phyloP scores from a whole-genome alignment of 2,888 invertebrate genomes.

The Copidosoma aretas region DNA sequence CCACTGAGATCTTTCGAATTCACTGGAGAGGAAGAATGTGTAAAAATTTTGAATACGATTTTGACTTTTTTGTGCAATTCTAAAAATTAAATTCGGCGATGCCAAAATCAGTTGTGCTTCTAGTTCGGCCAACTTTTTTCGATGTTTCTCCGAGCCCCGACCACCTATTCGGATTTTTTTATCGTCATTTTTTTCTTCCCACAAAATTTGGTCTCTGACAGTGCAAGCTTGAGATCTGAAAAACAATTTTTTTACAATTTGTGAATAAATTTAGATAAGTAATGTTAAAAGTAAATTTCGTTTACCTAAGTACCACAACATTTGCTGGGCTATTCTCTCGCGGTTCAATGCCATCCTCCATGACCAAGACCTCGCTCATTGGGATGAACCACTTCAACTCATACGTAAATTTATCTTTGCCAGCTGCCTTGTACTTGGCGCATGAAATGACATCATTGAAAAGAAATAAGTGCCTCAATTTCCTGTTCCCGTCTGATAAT shows the following conservation, averaged over 20 bases:
- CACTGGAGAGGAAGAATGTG: conserved; percentile 90
- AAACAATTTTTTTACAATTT: conserved; percentile 8
- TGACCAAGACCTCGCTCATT: conserved; percentile 79
- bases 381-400: conserved; percentile 95
- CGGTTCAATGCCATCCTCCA: conserved; percentile 74
- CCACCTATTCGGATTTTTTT: conserved; percentile 70
- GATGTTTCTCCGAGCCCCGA: conserved; percentile 79
- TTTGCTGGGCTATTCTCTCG: conserved; percentile 81
- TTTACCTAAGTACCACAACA: conserved; percentile 76
- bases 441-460: conserved; percentile 96
- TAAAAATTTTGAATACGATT: conserved; percentile 70
- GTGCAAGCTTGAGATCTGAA: conserved; percentile 81
- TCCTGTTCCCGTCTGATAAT: conserved; percentile 84
- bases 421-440: conserved; percentile 90
- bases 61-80: conserved; percentile 76
- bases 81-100: conserved; percentile 86
- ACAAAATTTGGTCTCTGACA: conserved; percentile 82
- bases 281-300: neutral
- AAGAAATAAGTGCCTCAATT: conserved; percentile 89
- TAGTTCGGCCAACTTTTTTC: conserved; percentile 88
- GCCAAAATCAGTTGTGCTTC: conserved; percentile 90
- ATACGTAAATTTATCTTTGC: conserved; percentile 87
- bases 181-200: conserved; percentile 73
- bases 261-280: conserved; percentile 17
- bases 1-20: conserved; percentile 94